These are phyloP conservation scores for Fragum fragum DNA, from an alignment of 2,888 invertebrate genomes.

Conservation along the genomic window DNA sequence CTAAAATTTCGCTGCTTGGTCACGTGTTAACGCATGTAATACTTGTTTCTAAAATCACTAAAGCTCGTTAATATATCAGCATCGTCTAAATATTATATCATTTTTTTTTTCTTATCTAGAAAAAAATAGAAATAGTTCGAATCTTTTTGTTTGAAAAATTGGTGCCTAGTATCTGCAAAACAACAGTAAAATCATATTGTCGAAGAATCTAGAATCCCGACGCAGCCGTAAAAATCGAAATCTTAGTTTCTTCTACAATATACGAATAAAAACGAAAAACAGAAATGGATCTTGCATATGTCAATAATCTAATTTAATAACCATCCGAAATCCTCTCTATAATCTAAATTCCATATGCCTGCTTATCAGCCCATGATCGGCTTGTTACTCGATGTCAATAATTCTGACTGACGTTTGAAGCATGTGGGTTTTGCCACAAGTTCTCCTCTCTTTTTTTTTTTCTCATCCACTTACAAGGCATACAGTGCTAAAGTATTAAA, in stretches of 20 bases:
- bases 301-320: conserved; percentile 31
- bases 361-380: conserved; percentile 33
- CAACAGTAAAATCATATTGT: no score
- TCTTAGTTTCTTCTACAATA: not conserved
- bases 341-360: conserved; percentile 20
- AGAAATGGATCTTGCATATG: conserved; percentile 26
- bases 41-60: no score
- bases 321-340: conserved; percentile 15
- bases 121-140: no score
- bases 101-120: no score
- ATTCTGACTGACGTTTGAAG: conserved; percentile 30
- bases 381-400: conserved; percentile 31
- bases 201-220: no score
- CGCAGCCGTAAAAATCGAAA: not conserved
- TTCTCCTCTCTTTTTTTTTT: not conserved
- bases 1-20: no score
- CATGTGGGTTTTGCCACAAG: conserved; percentile 28
- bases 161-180: no score
- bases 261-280: conserved; percentile 10
- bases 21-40: no score
- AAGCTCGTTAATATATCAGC: no score
- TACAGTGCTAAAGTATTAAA: not conserved
- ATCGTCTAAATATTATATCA: no score
- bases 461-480: not conserved
- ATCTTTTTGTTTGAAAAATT: no score